These are phyloP conservation scores for Quiscalus mexicanus DNA, from an alignment of 2,113 vertebrate genomes.

Conservation along the genomic window DNA sequence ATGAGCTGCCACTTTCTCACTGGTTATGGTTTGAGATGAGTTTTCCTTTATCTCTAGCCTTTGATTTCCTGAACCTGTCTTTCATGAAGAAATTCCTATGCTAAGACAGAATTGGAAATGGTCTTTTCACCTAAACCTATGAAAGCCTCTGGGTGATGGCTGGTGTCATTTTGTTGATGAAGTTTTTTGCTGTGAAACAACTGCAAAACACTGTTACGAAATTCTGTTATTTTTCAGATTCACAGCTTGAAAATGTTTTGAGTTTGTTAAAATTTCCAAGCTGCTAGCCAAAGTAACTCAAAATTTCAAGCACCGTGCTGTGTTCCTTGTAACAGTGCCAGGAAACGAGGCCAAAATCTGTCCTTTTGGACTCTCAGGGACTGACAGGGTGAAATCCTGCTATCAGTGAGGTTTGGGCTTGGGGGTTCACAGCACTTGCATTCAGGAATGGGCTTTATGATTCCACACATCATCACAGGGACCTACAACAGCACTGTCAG, in stretches of 20 bases:
- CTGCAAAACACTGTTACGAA: conserved; percentile 26
- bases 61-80: background rate
- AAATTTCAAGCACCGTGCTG: conserved; percentile 10
- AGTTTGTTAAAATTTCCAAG: conserved; percentile 57
- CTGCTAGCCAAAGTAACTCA: conserved; percentile 55
- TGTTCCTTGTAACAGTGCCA: conserved; percentile 35
- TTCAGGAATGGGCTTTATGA: background rate
- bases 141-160: background rate
- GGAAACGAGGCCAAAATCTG: conserved; percentile 3
- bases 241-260: conserved; percentile 58
- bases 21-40: background rate
- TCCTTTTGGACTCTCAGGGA: conserved; percentile 3
- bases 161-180: background rate
- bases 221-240: conserved; percentile 51
- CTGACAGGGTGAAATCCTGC: background rate
- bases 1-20: background rate
- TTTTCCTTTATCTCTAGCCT: background rate
- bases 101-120: background rate
- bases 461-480: background rate
- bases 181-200: background rate
- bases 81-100: background rate
- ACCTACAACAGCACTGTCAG: background rate
- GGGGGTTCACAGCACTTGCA: background rate
- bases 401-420: background rate
- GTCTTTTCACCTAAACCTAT: background rate